Conservation (phyloP, 2,888 invertebrate species). For the Dione vanillae region DNA sequence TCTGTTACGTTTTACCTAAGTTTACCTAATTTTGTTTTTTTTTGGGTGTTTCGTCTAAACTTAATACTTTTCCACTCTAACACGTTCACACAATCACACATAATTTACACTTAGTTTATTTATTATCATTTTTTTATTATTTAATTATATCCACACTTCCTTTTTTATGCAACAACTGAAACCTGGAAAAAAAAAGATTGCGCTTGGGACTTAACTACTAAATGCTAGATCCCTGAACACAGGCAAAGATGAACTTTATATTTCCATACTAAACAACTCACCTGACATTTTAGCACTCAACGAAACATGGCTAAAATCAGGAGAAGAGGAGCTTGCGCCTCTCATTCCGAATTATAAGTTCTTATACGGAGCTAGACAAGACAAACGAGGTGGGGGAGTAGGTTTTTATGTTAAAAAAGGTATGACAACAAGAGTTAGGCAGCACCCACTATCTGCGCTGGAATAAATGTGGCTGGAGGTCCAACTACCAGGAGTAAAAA, state of each 20-base stretch:
- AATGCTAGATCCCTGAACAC: slow-evolving; percentile 8
- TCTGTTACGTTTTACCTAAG: neutral
- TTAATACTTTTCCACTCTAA: too few relatives aligned
- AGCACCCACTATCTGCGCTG: neutral
- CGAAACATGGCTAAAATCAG: slow-evolving; percentile 18
- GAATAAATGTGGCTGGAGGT: slow-evolving; percentile 2
- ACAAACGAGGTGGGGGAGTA: slow-evolving; percentile 9
- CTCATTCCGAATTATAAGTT: neutral
- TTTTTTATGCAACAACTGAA: too few relatives aligned
- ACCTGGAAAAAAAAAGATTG: neutral
- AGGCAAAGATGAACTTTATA: neutral
- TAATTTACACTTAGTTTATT: too few relatives aligned
- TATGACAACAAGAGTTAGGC: neutral
- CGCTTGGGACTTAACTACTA: neutral
- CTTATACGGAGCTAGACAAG: neutral
- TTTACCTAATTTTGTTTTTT: too few relatives aligned
- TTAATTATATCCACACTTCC: too few relatives aligned
- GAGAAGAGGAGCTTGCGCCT: neutral
- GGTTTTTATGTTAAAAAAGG: slow-evolving; percentile 13
- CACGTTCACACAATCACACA: too few relatives aligned
- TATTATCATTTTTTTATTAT: too few relatives aligned
- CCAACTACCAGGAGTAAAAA: too few relatives aligned
- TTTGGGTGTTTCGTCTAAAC: too few relatives aligned
- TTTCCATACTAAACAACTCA: neutral
- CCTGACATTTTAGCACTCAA: slow-evolving; percentile 10